These are phyloP conservation scores for Drosophila koepferae DNA, from an alignment of 2,888 invertebrate genomes.

Conservation along the genomic window DNA sequence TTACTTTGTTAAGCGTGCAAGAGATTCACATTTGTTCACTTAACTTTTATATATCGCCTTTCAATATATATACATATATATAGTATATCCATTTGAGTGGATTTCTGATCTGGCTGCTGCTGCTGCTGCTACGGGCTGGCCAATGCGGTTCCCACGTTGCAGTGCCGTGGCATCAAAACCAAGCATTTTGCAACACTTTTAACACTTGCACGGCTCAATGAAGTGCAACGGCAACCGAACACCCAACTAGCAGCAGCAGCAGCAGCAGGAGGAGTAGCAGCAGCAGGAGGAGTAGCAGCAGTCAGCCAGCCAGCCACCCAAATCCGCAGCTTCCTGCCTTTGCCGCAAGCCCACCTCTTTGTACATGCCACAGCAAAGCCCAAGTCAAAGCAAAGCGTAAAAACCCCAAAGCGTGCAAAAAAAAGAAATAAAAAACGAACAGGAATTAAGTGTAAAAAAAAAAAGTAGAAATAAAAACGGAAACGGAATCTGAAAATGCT, in stretches of 20 bases:
- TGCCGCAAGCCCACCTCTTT: background rate
- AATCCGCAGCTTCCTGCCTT: constrained; percentile 32
- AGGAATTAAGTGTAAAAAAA: constrained; percentile 9
- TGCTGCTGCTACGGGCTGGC: constrained; percentile 6
- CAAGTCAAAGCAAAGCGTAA: constrained; percentile 55
- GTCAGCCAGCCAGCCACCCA: constrained; percentile 18
- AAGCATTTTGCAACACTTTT: constrained; percentile 78
- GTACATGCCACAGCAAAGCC: constrained; percentile 33
- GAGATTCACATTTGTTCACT: background rate
- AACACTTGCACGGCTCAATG: constrained; percentile 78
- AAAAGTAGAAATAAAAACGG: constrained; percentile 35
- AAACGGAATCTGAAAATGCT: constrained; percentile 67
- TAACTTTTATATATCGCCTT: background rate
- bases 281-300: background rate
- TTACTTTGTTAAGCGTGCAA: background rate
- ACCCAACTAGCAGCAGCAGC: constrained; percentile 16
- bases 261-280: constrained; percentile 1
- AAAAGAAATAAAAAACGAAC: background rate
- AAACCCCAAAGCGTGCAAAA: constrained; percentile 39
- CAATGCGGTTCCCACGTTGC: constrained; percentile 43
- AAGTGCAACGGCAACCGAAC: constrained; percentile 66
- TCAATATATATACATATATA: background rate
- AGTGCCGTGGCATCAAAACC: constrained; percentile 62
- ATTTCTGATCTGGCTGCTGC: constrained; percentile 14
- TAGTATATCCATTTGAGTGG: constrained; percentile 7